Evolutionary conservation across 1,140 invertebrate genomes (phyloP).

Genomic region (Drosophila melanica): DNA sequence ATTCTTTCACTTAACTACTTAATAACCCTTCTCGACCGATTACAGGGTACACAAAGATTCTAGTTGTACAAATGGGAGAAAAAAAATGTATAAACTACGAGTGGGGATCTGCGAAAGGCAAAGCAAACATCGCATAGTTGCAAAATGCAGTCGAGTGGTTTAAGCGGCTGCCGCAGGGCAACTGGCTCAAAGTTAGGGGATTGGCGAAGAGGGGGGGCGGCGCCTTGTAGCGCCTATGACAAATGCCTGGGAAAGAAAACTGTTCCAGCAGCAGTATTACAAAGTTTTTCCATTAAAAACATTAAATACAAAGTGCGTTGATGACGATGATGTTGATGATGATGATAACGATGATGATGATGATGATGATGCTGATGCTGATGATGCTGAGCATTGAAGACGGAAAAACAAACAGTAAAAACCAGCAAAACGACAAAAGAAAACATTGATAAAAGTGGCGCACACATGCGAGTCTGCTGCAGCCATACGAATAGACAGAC

Average conservation of each 20-base stretch:
- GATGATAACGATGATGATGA: conserved; percentile 9
- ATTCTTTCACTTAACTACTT: too few species aligned
- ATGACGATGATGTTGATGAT: conserved; percentile 26
- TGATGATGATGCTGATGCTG: conserved; percentile 26
- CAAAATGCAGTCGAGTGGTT: conserved; percentile 56
- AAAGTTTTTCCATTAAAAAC: conserved; percentile 67
- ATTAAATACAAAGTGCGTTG: conserved; percentile 64
- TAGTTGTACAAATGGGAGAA: conserved; percentile 1
- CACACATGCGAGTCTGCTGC: conserved; percentile 6
- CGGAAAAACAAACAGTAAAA: conserved; percentile 54
- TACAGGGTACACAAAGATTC: conserved; percentile 30
- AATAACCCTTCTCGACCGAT: background rate
- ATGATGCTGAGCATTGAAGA: conserved; percentile 13
- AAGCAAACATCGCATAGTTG: conserved; percentile 54
- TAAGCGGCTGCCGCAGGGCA: conserved; percentile 48
- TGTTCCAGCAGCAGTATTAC: conserved; percentile 46
- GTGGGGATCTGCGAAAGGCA: conserved; percentile 42
- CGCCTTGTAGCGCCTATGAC: conserved; percentile 50
- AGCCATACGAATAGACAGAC: conserved; percentile 17
- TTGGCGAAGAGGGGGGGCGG: conserved; percentile 13
- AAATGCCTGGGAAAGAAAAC: conserved; percentile 52
- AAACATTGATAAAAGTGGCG: conserved; percentile 29
- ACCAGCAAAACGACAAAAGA: conserved; percentile 31
- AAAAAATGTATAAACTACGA: conserved; percentile 27
- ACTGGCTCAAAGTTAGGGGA: conserved; percentile 34